phyloP scores from a whole-genome alignment of 2,113 vertebrate species.

The Dipodomys stephensi region DNA sequence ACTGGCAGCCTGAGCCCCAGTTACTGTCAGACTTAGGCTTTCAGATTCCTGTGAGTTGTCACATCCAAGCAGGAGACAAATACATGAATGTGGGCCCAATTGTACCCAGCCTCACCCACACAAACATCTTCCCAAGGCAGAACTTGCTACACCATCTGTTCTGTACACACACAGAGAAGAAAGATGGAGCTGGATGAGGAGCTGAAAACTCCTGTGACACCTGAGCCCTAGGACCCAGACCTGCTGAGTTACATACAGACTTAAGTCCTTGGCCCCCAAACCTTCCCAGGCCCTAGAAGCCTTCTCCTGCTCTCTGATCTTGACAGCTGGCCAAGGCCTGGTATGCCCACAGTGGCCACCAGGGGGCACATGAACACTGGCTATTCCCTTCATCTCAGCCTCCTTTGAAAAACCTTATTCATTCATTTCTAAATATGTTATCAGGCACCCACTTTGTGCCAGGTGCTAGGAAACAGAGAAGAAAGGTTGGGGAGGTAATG shows the following conservation, averaged over 20 bases:
- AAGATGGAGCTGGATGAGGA: background rate
- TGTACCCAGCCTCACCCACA: background rate
- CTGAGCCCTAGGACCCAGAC: too few species aligned
- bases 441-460: background rate
- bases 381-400: background rate
- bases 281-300: background rate
- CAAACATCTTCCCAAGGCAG: background rate
- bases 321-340: background rate
- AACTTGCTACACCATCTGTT: slow-evolving; percentile 9
- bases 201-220: background rate
- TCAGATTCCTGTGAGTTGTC: background rate
- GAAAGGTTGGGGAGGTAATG: background rate
- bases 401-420: background rate
- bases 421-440: background rate
- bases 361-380: slow-evolving; percentile 66
- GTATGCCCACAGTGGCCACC: background rate
- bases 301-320: background rate
- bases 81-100: background rate
- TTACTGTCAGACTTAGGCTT: background rate
- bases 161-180: background rate
- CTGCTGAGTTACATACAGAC: background rate
- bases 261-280: background rate
- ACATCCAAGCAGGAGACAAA: background rate
- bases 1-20: background rate
- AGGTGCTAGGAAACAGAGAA: background rate